phyloP scores from a whole-genome alignment of 1,140 invertebrate genomes.

The Cherax quadricarinatus region DNA sequence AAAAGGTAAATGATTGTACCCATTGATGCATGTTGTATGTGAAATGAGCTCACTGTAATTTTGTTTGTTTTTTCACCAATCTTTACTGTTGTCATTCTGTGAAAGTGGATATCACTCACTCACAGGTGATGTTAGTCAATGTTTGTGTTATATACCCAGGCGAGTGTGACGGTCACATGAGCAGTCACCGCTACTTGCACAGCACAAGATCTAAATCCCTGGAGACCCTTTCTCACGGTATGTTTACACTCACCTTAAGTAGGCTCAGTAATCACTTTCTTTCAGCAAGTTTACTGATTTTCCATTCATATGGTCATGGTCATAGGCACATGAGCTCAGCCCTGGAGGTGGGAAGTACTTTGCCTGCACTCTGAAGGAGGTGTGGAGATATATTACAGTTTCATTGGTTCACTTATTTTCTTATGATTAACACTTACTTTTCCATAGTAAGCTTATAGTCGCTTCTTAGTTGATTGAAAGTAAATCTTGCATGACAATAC shows the following conservation, averaged over 20 bases:
- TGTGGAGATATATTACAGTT: too few species aligned
- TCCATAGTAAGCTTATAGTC: not conserved
- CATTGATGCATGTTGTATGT: not conserved
- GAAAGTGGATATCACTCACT: not conserved
- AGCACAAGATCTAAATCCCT: constrained; percentile 58
- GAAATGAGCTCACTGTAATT: not conserved
- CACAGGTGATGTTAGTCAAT: constrained; percentile 9
- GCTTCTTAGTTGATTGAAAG: not conserved
- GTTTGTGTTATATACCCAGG: constrained; percentile 29
- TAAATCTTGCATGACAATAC: not conserved
- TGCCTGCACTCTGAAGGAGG: too few species aligned
- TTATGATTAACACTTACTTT: not conserved
- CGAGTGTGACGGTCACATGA: constrained; percentile 51
- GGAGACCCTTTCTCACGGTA: constrained; percentile 63
- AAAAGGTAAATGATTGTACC: not conserved
- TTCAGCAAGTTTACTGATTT: too few species aligned
- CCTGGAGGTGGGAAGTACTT: too few species aligned
- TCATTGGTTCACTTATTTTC: not conserved
- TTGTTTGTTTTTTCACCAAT: not conserved
- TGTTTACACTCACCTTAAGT: not conserved
- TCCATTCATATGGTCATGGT: too few species aligned
- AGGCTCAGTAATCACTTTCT: not conserved
- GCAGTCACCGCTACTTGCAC: constrained; percentile 43
- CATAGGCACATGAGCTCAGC: too few species aligned
- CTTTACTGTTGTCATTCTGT: not conserved